Evolutionary conservation across 1,140 invertebrate species (phyloP), one percentile per base, ranked within the genome.

Genomic region (Oncopodura yosiiana): DNA sequence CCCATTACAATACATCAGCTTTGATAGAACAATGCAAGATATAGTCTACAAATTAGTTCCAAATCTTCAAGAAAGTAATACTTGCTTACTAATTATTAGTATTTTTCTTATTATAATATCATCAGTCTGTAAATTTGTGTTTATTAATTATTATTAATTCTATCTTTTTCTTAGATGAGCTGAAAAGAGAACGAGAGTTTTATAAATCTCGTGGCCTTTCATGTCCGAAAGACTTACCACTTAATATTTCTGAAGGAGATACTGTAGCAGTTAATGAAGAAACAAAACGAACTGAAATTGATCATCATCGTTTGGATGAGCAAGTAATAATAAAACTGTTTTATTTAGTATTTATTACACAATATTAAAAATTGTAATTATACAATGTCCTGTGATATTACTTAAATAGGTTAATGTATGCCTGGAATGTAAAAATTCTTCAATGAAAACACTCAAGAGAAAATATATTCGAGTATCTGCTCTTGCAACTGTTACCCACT

Each of bases 11-110:
- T 94, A 96, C 66, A 94, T 97, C 64, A 93, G 90, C 69, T 94
- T 94, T 74, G 94, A 98, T 74, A 78, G 94, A 64, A 97, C 93
- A 54, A 90, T 98, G 86, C 94, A 98, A 73, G 93, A 97, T 76
- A 94, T 98, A 73, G 93, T 97, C 44, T 96, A 94, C 74, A 97
- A 97, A 79, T 73, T 94, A 62, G 90, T 94, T 59, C 90, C 90
- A 56, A 82, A 91, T 67, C 75, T 94, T 60, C 88, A 94, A 74
- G 84, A 87, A 72, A 84, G 87, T 88, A 73, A 75, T 76, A 21
- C n/a, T 62, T 19, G 41, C 11, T 34, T n/a, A n/a, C n/a, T n/a
- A n/a, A n/a, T 43, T 38, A 9, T 49, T 19, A 16, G n/a, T 38
- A 14, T 38, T 19, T 38, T 19, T 38, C 36, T 38, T n/a, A n/a